Evolutionary conservation across 2,797 vertebrate genomes (phyloP).

Genomic region (Brotula barbata): DNA sequence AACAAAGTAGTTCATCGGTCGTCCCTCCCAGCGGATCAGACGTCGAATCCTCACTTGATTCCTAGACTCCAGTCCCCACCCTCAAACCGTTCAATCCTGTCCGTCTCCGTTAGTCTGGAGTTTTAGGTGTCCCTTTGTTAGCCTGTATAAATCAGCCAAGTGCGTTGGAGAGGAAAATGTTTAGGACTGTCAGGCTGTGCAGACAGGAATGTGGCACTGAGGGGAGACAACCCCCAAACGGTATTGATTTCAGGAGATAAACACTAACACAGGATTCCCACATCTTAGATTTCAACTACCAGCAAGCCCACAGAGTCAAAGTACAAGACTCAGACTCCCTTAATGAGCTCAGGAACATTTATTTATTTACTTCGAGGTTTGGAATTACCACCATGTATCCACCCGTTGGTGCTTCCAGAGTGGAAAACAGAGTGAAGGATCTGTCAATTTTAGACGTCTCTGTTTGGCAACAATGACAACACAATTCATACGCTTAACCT

Average conservation of each 20-base stretch:
- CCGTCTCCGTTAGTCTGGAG: not conserved
- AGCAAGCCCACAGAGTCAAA: conserved; percentile 5
- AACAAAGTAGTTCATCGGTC: not conserved
- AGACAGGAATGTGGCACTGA: conserved; percentile 5
- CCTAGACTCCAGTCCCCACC: not conserved
- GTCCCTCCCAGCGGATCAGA: conserved; percentile 4
- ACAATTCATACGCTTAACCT: too few relatives aligned
- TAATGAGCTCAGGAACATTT: not conserved
- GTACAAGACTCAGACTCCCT: not conserved
- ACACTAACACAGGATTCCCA: not conserved
- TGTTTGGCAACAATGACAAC: too few relatives aligned
- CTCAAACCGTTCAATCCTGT: not conserved
- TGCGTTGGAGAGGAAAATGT: conserved; percentile 4
- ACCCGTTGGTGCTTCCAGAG: too few relatives aligned
- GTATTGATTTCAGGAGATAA: conserved; percentile 18
- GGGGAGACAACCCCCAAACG: not conserved
- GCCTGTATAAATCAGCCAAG: conserved; percentile 15
- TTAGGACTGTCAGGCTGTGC: conserved; percentile 1
- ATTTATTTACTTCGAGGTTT: too few relatives aligned
- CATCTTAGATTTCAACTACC: not conserved
- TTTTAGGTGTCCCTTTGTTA: not conserved
- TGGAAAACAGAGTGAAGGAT: too few relatives aligned
- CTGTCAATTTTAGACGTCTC: too few relatives aligned
- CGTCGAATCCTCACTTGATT: conserved; percentile 3
- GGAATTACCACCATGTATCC: not conserved